phyloP scores from a whole-genome alignment of 2,113 vertebrate species.

The Vulpes ferrilata region DNA sequence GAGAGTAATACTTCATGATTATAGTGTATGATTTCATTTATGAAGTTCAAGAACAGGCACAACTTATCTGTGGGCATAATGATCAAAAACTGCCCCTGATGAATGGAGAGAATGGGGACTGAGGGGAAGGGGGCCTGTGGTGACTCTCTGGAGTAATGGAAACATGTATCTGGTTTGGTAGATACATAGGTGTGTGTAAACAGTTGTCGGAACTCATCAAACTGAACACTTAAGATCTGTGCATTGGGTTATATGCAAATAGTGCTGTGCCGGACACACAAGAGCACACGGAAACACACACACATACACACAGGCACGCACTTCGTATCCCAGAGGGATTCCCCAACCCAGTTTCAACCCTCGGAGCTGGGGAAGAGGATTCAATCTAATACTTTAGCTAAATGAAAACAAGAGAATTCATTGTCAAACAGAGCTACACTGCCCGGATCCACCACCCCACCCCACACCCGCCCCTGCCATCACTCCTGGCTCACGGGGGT shows the following conservation, averaged over 20 bases:
- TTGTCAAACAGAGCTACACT: not conserved
- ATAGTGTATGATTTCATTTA: not conserved
- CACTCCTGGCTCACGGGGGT: not conserved
- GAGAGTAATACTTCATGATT: not conserved
- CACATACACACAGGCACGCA: not conserved
- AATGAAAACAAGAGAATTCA: not conserved
- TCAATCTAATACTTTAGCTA: not conserved
- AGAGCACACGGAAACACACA: accelerated
- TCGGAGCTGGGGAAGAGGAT: not conserved
- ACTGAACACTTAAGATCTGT: not conserved
- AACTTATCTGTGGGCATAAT: not conserved
- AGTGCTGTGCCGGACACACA: not conserved
- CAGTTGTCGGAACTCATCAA: not conserved
- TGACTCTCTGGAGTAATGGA: not conserved
- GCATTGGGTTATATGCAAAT: not conserved
- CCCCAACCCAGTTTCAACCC: not conserved
- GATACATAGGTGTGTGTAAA: not conserved
- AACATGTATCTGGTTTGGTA: not conserved
- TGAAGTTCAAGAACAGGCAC: not conserved
- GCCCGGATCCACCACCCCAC: not conserved
- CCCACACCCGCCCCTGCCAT: too few relatives aligned
- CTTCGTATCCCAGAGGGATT: not conserved
- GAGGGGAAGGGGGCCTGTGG: not conserved
- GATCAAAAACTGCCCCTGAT: not conserved
- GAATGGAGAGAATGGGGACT: not conserved